Evolutionary conservation across 2,797 vertebrate genomes (phyloP), one percentile per base, ranked within the genome.

Genomic region (Micromesistius poutassou): DNA sequence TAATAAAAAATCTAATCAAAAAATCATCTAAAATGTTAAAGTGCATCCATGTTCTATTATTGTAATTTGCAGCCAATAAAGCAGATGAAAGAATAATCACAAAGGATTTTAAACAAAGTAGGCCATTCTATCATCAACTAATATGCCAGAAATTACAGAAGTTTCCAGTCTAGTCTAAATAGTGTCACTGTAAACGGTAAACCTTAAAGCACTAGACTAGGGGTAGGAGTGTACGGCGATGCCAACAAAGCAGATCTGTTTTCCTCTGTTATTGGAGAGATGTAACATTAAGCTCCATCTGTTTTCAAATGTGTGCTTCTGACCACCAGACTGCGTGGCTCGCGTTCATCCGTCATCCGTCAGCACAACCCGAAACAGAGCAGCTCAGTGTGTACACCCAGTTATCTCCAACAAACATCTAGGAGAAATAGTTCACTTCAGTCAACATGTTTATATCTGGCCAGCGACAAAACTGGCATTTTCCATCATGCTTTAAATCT

Each of bases 361-460:
- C 55, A 62, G n/a, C 55, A 62, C 22, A 25, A 8, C 22, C 50
- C 6, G 46, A 4, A 22, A 50, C 3, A 22, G 19, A 50, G 46
- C 55, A 25, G 25, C 22, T 25, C 55, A 62, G 8, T 25, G 71
- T 74, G 71, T 7, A 55, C 71, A 42, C 62, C 12, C 33, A 79
- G 14, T 71, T 76, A 73, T 74, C 10, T 66, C 71, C 72, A 66
- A 77, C 55, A n/a, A 25, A 71, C 28, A 74, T 76, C 70, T 16
- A 70, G 55, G 46, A n/a, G 76, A 71, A 72, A 80, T 79, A 71
- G 62, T 30, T 74, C 70, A 73, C 35, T 66, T 5, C 30, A 33
- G 77, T 78, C 77, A 85, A 81, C 73, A 78, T 36, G 35, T 80
- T 77, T 75, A 74, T 81, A 80, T 81, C 12, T 0, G 6, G 46